phyloP scores from a whole-genome alignment of 2,113 vertebrate species.

The Lichenostomus cassidix region DNA sequence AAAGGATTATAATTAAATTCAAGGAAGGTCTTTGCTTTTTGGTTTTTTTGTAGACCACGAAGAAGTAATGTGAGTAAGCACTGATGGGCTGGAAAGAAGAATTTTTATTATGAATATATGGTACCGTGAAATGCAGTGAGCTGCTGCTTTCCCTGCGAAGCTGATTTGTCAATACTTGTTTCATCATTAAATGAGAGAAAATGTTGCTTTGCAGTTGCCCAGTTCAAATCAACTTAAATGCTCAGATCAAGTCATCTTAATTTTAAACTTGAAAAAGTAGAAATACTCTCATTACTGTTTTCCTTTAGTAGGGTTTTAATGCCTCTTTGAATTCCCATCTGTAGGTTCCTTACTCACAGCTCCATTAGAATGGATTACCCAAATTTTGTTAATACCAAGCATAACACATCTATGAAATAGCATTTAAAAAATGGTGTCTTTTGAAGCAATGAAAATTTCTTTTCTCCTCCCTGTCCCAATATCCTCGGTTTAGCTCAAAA shows the following conservation, averaged over 20 bases:
- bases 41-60: neutral
- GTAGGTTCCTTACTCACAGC: neutral
- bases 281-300: neutral
- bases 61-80: neutral
- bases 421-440: neutral
- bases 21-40: neutral
- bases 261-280: neutral
- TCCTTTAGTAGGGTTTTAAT: neutral
- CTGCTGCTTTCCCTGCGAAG: neutral
- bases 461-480: neutral
- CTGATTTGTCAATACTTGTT: neutral
- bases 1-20: neutral
- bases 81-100: neutral
- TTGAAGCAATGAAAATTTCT: neutral
- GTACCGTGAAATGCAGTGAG: neutral
- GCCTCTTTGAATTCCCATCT: neutral
- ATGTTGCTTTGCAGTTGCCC: neutral
- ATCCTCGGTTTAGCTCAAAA: neutral
- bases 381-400: neutral
- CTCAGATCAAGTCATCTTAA: neutral
- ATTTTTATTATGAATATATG: neutral
- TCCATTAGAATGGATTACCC: neutral
- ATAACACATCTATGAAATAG: neutral
- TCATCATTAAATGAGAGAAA: neutral
- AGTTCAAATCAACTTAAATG: neutral